These are phyloP conservation scores for Caenorhabditis briggsae DNA, from an alignment of 1,140 invertebrate genomes.

Conservation along the genomic window DNA sequence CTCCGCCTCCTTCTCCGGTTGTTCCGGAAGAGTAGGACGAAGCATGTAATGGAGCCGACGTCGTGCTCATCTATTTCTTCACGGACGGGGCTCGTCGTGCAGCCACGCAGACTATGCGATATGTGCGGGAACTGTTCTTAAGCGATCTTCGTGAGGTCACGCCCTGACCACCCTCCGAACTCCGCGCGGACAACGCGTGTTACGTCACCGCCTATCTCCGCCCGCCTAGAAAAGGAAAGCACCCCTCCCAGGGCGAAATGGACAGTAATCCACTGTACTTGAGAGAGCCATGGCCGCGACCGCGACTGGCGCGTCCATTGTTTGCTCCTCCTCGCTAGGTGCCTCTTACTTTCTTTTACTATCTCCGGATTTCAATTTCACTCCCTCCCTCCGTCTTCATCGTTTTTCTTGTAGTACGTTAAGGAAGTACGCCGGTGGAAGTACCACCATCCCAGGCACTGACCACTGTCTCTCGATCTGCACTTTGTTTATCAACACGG, in stretches of 20 bases:
- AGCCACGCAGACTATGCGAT: slow-evolving; percentile 42
- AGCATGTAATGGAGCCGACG: slow-evolving; percentile 32
- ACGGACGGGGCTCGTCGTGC: slow-evolving; percentile 45
- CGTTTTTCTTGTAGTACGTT: slow-evolving; percentile 38
- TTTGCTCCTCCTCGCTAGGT: slow-evolving; percentile 3
- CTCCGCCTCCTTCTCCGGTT: slow-evolving; percentile 47
- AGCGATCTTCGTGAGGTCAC: slow-evolving; percentile 52
- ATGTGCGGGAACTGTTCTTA: slow-evolving; percentile 5
- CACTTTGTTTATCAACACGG: slow-evolving; percentile 49
- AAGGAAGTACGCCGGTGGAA: slow-evolving; percentile 34
- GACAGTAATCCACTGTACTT: slow-evolving; percentile 55
- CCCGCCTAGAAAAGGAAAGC: slow-evolving; percentile 40
- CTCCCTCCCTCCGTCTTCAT: neutral
- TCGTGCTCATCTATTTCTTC: slow-evolving; percentile 52
- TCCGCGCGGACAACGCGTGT: slow-evolving; percentile 53
- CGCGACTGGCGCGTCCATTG: slow-evolving; percentile 53
- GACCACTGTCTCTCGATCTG: slow-evolving; percentile 33
- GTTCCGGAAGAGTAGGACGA: slow-evolving; percentile 41
- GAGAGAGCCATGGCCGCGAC: slow-evolving; percentile 48
- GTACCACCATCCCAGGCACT: slow-evolving; percentile 12
- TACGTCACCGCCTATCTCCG: slow-evolving; percentile 49
- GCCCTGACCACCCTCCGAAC: slow-evolving; percentile 30
- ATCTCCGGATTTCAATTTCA: slow-evolving; percentile 42
- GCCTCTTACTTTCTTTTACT: slow-evolving; percentile 11
- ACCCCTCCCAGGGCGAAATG: neutral